These are phyloP conservation scores for Aphelenchoides fujianensis DNA, from an alignment of 1,140 invertebrate genomes.

Conservation along the genomic window DNA sequence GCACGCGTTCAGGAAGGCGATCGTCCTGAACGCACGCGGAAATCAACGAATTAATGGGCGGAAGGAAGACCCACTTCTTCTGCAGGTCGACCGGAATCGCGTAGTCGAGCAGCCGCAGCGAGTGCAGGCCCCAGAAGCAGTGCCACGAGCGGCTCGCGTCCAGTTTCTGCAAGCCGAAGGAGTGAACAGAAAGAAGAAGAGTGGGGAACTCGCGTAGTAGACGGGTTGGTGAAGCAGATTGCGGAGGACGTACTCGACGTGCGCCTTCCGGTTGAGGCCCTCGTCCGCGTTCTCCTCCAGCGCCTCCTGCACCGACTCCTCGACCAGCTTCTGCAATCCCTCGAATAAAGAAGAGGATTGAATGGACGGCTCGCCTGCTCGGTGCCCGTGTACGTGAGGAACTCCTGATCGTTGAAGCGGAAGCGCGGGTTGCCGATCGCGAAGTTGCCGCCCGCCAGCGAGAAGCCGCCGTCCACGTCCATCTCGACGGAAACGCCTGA, in stretches of 20 bases:
- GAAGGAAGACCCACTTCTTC: constrained; percentile 21
- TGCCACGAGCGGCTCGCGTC: constrained; percentile 48
- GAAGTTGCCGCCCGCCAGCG: too few relatives aligned
- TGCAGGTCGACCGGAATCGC: constrained; percentile 19
- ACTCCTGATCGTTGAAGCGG: not conserved
- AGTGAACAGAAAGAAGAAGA: too few relatives aligned
- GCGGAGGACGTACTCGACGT: constrained; percentile 22
- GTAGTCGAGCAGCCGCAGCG: constrained; percentile 28
- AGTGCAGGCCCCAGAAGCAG: constrained; percentile 44
- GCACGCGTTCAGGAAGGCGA: constrained; percentile 44
- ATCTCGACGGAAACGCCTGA: too few relatives aligned
- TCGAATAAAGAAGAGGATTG: too few relatives aligned
- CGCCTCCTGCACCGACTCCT: not conserved
- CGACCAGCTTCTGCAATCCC: constrained; percentile 14
- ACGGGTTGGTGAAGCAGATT: constrained; percentile 3
- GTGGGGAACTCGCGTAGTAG: not conserved
- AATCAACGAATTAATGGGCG: not conserved
- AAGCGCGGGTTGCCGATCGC: constrained; percentile 1
- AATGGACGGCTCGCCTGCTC: constrained; percentile 21
- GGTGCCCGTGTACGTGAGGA: not conserved
- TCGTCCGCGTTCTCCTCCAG: not conserved
- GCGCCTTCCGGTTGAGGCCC: constrained; percentile 4
- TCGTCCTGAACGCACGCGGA: constrained; percentile 37
- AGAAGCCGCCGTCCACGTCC: too few relatives aligned
- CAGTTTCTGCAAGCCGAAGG: constrained; percentile 9